Base-by-base conservation (phyloP, 2,888 invertebrate species). In the Gasteruption jaculator region DNA sequence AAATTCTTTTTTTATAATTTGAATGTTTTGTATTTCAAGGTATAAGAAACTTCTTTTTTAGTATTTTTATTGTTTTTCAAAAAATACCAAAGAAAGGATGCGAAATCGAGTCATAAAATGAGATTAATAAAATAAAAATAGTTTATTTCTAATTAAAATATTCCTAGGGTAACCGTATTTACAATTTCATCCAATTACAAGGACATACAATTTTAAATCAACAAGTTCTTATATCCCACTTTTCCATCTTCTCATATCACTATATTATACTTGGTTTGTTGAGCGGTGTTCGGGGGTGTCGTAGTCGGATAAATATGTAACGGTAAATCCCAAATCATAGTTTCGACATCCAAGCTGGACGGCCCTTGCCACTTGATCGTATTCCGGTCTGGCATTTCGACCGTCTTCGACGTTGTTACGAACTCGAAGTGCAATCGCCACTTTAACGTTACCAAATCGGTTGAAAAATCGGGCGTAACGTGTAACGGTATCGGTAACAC, bases 341-440 rank as follows among this genome's bases (percentile, higher is more conserved):
- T 97, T 73, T 99, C 96, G 43, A 97, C 94, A 8, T 91, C 84
- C 20, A 95, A 76, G 50, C 84, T 83, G 2, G 83, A 74, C 0
- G 95, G 94, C 1, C 91, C 94, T 58, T 84, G 85, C 85, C 94
- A 91, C 12, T 76, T 78, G 11, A 70, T 73, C 41, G 78, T 76
- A 24, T 77, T 80, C 18, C 77, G 74, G 18, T 78, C 76, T 4
- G 79, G 78, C 18, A 80, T 76, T 45, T 79, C 74, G 36, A 84
- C 74, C 39, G 78, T 76, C 59, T 84, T 83, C 3, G 78, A 77
- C 46, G 86, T 86, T 0, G 91, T 92, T 0, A 93, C 96, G 75
- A 99, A 99, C 72, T 99, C 96, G 71, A 99, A 97, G 71, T 97
- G 96, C 19, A 99, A 76, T 33, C 91, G 80, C 97, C 97, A 99